These are phyloP conservation scores for Drosophila neocordata DNA, from an alignment of 1,140 invertebrate genomes.

Conservation along the genomic window DNA sequence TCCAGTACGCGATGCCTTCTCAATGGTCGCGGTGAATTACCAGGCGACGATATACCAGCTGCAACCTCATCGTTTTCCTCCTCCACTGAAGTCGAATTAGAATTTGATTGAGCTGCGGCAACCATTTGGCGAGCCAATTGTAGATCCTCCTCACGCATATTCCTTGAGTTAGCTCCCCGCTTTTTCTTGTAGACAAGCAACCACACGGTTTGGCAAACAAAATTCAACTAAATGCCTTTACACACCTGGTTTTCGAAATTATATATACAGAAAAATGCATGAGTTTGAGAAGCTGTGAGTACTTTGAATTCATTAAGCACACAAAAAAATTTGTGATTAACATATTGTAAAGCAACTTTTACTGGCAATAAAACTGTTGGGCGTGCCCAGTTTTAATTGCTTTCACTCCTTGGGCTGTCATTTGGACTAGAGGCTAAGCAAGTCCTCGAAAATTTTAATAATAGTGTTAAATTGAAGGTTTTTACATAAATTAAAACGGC, in stretches of 20 bases:
- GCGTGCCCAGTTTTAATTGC: constrained; percentile 40
- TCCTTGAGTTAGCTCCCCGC: neutral
- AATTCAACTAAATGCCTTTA: constrained; percentile 60
- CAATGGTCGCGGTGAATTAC: constrained; percentile 84
- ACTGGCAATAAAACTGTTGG: constrained; percentile 29
- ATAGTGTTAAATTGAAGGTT: neutral
- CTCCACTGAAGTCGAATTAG: constrained; percentile 82
- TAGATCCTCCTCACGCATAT: constrained; percentile 87
- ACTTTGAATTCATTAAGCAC: constrained; percentile 72
- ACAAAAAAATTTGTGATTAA: constrained; percentile 22
- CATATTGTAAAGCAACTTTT: constrained; percentile 53
- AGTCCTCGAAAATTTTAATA: constrained; percentile 2
- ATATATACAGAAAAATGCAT: constrained; percentile 58
- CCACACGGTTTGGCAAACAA: constrained; percentile 43
- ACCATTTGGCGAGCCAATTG: constrained; percentile 87
- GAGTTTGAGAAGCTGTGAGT: constrained; percentile 51
- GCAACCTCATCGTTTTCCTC: constrained; percentile 43
- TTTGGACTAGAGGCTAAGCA: neutral
- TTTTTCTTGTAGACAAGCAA: constrained; percentile 29
- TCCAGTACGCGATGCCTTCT: constrained; percentile 83
- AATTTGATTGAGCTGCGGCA: constrained; percentile 76
- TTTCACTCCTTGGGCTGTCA: neutral
- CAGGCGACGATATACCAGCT: constrained; percentile 74
- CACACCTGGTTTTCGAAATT: constrained; percentile 59
- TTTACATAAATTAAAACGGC: constrained; percentile 17